Evolutionary conservation across 2,113 vertebrate genomes (phyloP).

Genomic region (Aythya baeri): DNA sequence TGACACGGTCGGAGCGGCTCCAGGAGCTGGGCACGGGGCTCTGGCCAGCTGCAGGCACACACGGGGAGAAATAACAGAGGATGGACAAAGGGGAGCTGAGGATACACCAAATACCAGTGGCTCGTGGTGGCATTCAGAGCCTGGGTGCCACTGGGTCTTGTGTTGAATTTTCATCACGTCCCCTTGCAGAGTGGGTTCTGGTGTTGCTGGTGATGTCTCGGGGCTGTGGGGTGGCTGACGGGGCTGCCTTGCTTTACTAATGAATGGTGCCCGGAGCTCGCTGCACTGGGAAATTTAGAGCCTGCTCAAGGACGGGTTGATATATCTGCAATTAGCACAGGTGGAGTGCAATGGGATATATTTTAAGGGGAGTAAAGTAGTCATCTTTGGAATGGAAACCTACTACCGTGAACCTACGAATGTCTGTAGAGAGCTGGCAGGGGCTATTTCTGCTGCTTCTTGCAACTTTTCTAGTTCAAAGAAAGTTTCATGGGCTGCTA

Average conservation of each 20-base stretch:
- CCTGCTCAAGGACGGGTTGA: not conserved
- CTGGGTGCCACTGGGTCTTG: not conserved
- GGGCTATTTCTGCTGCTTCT: not conserved
- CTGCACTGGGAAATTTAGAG: not conserved
- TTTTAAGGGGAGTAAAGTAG: not conserved
- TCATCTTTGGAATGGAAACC: not conserved
- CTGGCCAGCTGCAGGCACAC: not conserved
- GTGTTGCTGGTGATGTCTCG: accelerated
- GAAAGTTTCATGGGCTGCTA: not conserved
- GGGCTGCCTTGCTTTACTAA: not conserved
- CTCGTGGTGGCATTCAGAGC: accelerated
- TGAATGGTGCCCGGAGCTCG: not conserved
- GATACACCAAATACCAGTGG: accelerated
- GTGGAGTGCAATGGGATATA: not conserved
- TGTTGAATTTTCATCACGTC: not conserved
- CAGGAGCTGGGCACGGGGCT: not conserved
- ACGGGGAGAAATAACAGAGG: too few relatives aligned
- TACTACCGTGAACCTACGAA: not conserved
- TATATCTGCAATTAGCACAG: not conserved
- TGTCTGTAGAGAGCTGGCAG: not conserved
- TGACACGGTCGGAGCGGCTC: not conserved
- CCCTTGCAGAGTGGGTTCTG: accelerated
- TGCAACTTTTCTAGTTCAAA: not conserved
- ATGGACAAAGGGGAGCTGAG: not conserved
- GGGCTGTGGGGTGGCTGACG: accelerated